Conservation (phyloP, 2,797 vertebrate species). For the Microhierax caerulescens region DNA sequence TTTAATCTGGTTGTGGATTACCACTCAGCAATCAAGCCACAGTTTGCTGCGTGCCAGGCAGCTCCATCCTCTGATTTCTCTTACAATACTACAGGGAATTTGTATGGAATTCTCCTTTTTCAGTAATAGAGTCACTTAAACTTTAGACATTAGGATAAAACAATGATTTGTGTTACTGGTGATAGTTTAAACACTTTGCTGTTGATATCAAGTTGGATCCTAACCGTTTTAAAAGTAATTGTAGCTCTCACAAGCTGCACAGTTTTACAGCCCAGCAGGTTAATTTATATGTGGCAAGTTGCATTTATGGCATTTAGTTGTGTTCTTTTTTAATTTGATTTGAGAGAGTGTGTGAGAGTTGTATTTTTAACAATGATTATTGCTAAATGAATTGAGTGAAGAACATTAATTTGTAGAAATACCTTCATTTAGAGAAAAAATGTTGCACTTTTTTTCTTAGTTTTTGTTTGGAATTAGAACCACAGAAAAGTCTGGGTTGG, state of each 20-base stretch:
- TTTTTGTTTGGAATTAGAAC: background rate
- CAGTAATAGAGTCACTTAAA: background rate
- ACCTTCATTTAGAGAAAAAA: background rate
- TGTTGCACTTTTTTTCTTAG: rapidly evolving
- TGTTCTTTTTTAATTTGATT: background rate
- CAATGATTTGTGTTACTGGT: background rate
- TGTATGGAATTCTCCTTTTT: background rate
- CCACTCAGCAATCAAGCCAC: background rate
- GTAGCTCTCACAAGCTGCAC: background rate
- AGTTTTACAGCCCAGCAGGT: background rate
- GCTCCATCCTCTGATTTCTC: background rate
- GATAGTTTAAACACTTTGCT: background rate
- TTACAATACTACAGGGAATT: background rate
- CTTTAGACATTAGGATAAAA: background rate
- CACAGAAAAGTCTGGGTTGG: background rate
- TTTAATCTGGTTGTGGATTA: background rate
- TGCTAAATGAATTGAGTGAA: background rate
- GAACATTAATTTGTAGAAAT: background rate
- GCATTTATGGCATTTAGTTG: background rate
- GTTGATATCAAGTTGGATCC: background rate
- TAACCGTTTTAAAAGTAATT: background rate
- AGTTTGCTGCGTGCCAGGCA: background rate
- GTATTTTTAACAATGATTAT: background rate
- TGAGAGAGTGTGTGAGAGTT: background rate
- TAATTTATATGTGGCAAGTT: background rate